Evolutionary conservation across 2,113 vertebrate genomes (phyloP).

Genomic region (Sialia sialis): DNA sequence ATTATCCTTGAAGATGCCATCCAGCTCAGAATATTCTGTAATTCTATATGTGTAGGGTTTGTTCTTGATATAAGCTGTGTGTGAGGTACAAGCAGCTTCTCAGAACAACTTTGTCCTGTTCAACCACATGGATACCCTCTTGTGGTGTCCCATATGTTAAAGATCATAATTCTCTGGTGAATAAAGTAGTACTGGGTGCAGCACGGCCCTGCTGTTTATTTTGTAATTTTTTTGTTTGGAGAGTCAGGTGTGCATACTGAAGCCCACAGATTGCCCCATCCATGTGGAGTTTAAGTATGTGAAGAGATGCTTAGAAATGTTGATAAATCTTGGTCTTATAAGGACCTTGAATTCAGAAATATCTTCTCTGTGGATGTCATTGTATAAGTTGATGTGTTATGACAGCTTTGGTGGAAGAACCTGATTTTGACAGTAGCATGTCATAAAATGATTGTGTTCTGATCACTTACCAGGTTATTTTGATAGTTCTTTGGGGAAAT

Average conservation of each 20-base stretch:
- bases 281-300: background rate
- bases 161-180: background rate
- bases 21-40: background rate
- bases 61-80: background rate
- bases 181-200: background rate
- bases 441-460: background rate
- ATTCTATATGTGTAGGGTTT: background rate
- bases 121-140: background rate
- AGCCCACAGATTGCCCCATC: background rate
- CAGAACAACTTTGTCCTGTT: background rate
- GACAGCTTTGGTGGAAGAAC: background rate
- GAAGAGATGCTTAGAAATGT: background rate
- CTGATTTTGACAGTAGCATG: background rate
- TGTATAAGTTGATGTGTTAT: background rate
- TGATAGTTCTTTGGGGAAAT: background rate
- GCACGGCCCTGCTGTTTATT: background rate
- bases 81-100: background rate
- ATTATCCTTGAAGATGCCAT: background rate
- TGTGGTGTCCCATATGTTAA: background rate
- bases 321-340: background rate
- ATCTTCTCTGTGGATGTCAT: background rate
- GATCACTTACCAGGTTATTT: background rate
- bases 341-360: background rate
- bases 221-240: background rate
- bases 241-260: background rate